A percentile compares a stretch with the other conserved stretches of the same genome.
These are phyloP conservation scores for Channa maculata DNA, from an alignment of 2,113 vertebrate species.

Conservation along the genomic window DNA sequence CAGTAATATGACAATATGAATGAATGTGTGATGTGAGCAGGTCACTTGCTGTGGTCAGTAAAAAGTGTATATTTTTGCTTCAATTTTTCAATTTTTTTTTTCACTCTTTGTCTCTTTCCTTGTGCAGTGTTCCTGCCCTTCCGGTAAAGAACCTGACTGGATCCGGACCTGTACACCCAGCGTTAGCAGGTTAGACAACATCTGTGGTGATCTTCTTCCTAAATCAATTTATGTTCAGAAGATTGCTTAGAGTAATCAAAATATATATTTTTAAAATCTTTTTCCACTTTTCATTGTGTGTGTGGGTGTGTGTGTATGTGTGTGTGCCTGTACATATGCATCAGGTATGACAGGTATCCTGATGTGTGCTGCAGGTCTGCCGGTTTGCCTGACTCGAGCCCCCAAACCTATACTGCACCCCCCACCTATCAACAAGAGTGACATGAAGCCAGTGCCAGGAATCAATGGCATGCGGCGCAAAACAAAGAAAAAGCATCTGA, in stretches of 20 bases:
- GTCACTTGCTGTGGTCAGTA: background rate
- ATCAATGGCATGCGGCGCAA: slow-evolving; percentile 94
- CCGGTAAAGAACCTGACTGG: slow-evolving; percentile 97
- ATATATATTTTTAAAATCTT: slow-evolving; percentile 14
- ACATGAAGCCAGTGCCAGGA: slow-evolving; percentile 94
- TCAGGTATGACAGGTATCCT: slow-evolving; percentile 97
- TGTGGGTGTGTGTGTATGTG: slow-evolving; percentile 18
- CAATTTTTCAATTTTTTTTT: background rate
- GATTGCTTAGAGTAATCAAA: slow-evolving; percentile 5
- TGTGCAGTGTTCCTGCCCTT: slow-evolving; percentile 91
- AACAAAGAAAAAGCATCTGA: slow-evolving; percentile 96
- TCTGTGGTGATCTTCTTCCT: background rate
- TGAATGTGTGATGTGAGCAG: background rate
- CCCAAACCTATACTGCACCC: slow-evolving; percentile 96
- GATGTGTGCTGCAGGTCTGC: slow-evolving; percentile 94
- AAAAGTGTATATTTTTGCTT: background rate
- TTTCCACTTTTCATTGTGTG: slow-evolving; percentile 43
- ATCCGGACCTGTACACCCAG: slow-evolving; percentile 92
- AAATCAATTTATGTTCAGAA: background rate
- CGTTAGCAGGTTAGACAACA: slow-evolving; percentile 89
- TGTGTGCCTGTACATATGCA: slow-evolving; percentile 4
- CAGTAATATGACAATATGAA: background rate
- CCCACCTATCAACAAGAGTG: slow-evolving; percentile 93
- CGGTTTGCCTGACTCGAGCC: slow-evolving; percentile 94
- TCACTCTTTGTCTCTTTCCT: slow-evolving; percentile 8